phyloP scores from a whole-genome alignment of 2,113 vertebrate species.

The Ornithorhynchus anatinus region DNA sequence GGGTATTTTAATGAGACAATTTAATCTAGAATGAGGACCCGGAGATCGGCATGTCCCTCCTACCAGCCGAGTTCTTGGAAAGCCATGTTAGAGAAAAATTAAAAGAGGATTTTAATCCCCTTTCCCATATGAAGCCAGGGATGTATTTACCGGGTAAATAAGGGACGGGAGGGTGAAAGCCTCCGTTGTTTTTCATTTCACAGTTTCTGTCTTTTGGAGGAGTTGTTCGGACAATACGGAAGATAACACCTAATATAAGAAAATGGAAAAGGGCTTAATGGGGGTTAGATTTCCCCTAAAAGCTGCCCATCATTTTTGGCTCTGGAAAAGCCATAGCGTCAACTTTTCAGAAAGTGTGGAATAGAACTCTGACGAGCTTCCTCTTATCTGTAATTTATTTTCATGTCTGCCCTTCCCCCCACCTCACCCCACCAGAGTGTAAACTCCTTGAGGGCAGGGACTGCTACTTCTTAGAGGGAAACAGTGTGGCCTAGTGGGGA shows the following conservation, averaged over 20 bases:
- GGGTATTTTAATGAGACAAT: constrained; percentile 57
- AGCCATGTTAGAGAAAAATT: constrained; percentile 38
- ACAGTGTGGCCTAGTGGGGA: too few species aligned
- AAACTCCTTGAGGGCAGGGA: too few species aligned
- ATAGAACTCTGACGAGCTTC: too few species aligned
- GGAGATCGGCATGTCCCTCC: constrained; percentile 37
- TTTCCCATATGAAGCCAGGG: neutral
- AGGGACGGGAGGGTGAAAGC: constrained; percentile 21
- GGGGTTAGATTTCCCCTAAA: neutral
- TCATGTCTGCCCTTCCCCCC: too few species aligned
- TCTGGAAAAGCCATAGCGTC: neutral
- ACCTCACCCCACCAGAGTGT: too few species aligned
- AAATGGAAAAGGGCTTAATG: neutral
- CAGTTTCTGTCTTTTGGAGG: neutral
- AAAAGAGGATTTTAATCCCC: constrained; percentile 20
- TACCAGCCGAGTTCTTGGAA: constrained; percentile 41
- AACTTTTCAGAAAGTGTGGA: neutral
- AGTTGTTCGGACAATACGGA: constrained; percentile 8
- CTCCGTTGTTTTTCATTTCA: neutral
- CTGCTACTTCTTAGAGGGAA: too few species aligned
- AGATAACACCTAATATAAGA: constrained; percentile 22
- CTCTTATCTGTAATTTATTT: too few species aligned
- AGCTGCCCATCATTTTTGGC: neutral
- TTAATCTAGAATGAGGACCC: constrained; percentile 32
- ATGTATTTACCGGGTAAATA: constrained; percentile 24